These are phyloP conservation scores for Aleiodes sp. DNA, from an alignment of 1,140 invertebrate genomes.

Conservation along the genomic window DNA sequence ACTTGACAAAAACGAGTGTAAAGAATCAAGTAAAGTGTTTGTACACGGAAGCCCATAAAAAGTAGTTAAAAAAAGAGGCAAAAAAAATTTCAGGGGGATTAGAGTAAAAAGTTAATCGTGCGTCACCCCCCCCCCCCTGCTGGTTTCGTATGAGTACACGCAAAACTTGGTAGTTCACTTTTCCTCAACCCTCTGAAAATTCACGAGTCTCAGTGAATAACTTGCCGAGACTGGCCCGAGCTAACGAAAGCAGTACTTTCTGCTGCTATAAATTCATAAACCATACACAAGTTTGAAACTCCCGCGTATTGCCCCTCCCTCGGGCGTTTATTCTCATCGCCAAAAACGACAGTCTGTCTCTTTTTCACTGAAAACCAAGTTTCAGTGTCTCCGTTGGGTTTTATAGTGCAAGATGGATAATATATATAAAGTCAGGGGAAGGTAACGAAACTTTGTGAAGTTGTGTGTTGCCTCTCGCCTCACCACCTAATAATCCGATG, in stretches of 20 bases:
- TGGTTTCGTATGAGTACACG: background rate
- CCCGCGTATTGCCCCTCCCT: constrained; percentile 17
- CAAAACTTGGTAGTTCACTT: background rate
- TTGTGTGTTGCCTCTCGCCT: background rate
- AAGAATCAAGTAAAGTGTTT: background rate
- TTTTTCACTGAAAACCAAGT: constrained; percentile 11
- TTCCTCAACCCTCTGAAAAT: constrained; percentile 3
- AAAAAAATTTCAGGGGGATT: background rate
- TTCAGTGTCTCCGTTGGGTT: background rate
- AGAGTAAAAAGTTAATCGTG: constrained; percentile 8
- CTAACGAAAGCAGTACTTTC: constrained; percentile 45
- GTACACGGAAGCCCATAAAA: background rate
- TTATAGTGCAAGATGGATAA: background rate
- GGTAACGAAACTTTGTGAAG: constrained; percentile 15
- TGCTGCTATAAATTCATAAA: constrained; percentile 66
- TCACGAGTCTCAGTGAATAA: constrained; percentile 46
- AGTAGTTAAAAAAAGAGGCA: background rate
- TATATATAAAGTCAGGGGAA: constrained; percentile 10
- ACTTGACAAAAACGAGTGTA: too few relatives aligned
- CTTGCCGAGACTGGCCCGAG: constrained; percentile 44
- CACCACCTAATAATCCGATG: constrained; percentile 27
- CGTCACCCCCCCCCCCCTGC: background rate
- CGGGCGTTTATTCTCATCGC: background rate
- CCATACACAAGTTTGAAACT: constrained; percentile 59
- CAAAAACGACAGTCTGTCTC: constrained; percentile 6